Evolutionary conservation across 2,113 vertebrate species (phyloP).

Genomic region (Chlorocebus sabaeus): DNA sequence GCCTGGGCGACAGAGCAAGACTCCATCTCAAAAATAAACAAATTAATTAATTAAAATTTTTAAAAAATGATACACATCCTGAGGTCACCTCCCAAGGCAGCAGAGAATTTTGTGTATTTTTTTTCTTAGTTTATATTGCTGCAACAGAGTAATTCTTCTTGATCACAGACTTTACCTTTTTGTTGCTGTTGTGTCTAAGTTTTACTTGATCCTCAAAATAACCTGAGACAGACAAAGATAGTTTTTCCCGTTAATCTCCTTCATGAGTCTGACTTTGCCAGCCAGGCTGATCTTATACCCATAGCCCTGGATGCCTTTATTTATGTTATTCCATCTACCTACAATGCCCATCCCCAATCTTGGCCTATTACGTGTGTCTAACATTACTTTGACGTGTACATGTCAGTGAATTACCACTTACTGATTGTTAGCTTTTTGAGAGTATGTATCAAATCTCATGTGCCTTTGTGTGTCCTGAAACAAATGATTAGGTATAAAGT

Average conservation of each 20-base stretch:
- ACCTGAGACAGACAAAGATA: not conserved
- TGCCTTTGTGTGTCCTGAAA: not conserved
- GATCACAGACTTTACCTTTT: not conserved
- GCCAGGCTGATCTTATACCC: not conserved
- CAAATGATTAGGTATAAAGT: not conserved
- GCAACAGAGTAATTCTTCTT: not conserved
- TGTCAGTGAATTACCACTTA: not conserved
- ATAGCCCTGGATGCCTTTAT: not conserved
- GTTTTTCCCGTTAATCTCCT: not conserved
- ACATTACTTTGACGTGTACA: not conserved
- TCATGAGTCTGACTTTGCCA: not conserved
- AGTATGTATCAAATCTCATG: not conserved
- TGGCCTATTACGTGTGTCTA: not conserved
- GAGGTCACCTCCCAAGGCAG: not conserved
- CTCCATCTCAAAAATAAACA: too few relatives aligned
- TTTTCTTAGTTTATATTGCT: not conserved
- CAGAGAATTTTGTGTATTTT: not conserved
- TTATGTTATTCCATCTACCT: not conserved
- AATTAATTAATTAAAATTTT: too few relatives aligned
- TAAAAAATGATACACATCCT: not conserved
- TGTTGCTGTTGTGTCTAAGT: not conserved
- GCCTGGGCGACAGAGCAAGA: too few relatives aligned
- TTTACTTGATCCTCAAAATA: not conserved
- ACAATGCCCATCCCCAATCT: accelerated
- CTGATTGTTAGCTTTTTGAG: not conserved